Evolutionary conservation across 2,797 vertebrate species (phyloP).

Genomic region (Coracias cyanogaster): DNA sequence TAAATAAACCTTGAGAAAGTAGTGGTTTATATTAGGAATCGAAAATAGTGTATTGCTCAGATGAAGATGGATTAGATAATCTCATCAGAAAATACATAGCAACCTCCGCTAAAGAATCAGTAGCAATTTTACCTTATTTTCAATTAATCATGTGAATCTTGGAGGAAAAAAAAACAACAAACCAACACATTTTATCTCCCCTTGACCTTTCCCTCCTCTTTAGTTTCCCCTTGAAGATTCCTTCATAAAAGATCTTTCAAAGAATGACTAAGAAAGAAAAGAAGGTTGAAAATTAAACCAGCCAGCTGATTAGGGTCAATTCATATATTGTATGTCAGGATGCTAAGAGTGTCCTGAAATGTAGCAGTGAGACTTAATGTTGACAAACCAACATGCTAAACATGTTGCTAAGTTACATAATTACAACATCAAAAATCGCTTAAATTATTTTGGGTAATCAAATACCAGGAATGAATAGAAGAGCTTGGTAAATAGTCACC

Average conservation of each 20-base stretch:
- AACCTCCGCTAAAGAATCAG: background rate
- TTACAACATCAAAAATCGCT: background rate
- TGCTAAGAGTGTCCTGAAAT: background rate
- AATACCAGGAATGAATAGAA: background rate
- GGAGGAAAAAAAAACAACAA: background rate
- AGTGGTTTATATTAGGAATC: background rate
- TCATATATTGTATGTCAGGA: background rate
- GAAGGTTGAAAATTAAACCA: background rate
- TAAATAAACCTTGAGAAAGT: background rate
- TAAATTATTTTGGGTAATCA: background rate
- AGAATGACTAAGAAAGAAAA: background rate
- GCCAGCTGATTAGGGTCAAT: background rate
- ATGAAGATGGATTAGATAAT: background rate
- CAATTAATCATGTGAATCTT: background rate
- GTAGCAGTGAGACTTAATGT: background rate
- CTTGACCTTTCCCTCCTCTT: background rate
- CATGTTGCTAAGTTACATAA: background rate
- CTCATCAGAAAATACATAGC: background rate
- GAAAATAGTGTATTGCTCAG: background rate
- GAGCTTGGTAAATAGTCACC: background rate
- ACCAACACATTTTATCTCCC: background rate
- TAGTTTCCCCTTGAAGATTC: background rate
- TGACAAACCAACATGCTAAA: background rate
- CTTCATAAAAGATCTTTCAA: background rate
- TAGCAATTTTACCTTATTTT: background rate